These are phyloP conservation scores for Salvelinus namaycush DNA, from an alignment of 2,113 vertebrate species.

Conservation along the genomic window DNA sequence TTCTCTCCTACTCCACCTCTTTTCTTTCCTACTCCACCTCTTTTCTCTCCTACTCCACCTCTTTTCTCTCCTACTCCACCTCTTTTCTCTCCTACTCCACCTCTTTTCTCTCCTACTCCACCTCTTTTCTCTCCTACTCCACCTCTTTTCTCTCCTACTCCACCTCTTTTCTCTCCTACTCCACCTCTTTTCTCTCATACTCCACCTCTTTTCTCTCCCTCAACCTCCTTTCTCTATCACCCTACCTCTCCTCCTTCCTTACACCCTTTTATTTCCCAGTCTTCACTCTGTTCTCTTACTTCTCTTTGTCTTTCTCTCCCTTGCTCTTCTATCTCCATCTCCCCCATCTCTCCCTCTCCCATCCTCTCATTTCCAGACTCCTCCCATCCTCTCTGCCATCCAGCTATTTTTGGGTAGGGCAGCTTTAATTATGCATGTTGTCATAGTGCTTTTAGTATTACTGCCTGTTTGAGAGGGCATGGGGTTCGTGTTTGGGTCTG, in stretches of 20 bases:
- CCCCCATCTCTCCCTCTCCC: background rate
- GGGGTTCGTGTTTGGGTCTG: background rate
- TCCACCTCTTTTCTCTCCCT: background rate
- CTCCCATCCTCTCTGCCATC: background rate
- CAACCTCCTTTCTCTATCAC: background rate
- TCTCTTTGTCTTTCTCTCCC: background rate
- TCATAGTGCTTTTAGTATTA: conserved; percentile 57
- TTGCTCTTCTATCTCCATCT: background rate
- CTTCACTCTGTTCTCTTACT: background rate
- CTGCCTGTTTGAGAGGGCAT: conserved; percentile 42
- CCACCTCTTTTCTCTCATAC: background rate
- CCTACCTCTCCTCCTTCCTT: conserved; percentile 3
- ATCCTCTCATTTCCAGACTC: background rate
- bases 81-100: background rate
- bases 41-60: no score
- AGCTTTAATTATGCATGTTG: conserved; percentile 66
- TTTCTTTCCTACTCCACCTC: background rate
- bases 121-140: background rate
- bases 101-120: background rate
- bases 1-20: background rate
- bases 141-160: background rate
- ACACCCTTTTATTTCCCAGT: conserved; percentile 39
- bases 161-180: background rate
- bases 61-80: background rate
- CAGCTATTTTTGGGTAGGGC: conserved; percentile 46